Conservation (phyloP, 2,113 vertebrate genomes). For the Notechis scutatus region DNA sequence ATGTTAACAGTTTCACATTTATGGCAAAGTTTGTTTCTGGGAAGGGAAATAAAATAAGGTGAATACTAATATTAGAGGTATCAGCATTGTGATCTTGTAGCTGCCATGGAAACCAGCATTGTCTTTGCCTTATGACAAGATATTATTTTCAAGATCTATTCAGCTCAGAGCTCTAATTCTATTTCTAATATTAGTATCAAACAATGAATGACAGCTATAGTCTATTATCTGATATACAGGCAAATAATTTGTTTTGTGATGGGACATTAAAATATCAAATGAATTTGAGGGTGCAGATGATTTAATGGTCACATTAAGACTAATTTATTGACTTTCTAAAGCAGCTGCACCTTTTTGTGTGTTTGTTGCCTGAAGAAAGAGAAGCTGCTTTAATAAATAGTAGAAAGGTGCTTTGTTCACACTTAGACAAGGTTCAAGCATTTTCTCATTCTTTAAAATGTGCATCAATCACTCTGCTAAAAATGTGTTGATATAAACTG, state of each 20-base stretch:
- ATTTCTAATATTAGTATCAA: constrained; percentile 17
- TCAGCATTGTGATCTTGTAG: constrained; percentile 45
- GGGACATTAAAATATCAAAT: not conserved
- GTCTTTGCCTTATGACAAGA: constrained; percentile 56
- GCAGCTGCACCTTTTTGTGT: not conserved
- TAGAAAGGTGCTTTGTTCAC: not conserved
- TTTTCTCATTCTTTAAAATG: not conserved
- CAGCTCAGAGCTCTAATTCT: constrained; percentile 27
- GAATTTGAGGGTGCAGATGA: not conserved
- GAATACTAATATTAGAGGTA: constrained; percentile 46
- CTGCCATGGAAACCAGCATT: constrained; percentile 60
- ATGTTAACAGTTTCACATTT: constrained; percentile 58
- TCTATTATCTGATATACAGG: constrained; percentile 21
- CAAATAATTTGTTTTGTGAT: not conserved
- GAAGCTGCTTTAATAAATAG: not conserved
- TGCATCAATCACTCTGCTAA: not conserved
- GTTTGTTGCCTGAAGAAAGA: not conserved
- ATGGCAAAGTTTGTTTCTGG: constrained; percentile 20
- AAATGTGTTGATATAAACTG: not conserved
- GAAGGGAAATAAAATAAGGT: constrained; percentile 33
- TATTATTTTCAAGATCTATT: constrained; percentile 31
- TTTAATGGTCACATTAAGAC: not conserved
- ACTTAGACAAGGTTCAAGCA: not conserved
- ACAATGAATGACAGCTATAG: not conserved
- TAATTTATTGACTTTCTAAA: not conserved